These are phyloP conservation scores for Napeogenes sylphis DNA, from an alignment of 2,888 invertebrate species.

Conservation along the genomic window DNA sequence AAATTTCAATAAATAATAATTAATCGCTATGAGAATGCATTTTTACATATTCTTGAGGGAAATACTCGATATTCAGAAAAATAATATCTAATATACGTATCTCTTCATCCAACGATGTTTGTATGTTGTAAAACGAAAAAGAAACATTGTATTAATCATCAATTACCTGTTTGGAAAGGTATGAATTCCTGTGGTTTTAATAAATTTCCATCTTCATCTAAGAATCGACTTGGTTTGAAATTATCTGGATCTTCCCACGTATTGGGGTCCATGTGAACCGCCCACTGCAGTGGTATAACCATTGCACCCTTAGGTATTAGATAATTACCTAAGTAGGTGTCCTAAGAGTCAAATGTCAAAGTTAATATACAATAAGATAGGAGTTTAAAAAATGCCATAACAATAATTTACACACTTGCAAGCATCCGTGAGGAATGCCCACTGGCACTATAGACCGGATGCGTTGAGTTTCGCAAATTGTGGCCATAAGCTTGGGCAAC, in stretches of 20 bases:
- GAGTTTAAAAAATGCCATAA: not conserved
- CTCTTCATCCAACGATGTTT: no score
- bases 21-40: no score
- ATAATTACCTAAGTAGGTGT: constrained; percentile 79
- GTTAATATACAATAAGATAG: constrained; percentile 8
- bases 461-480: constrained; percentile 87
- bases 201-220: constrained; percentile 80
- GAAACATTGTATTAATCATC: not conserved
- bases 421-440: constrained; percentile 90
- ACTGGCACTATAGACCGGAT: constrained; percentile 88
- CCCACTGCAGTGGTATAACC: constrained; percentile 90
- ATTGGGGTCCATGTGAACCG: constrained; percentile 84
- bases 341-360: constrained; percentile 51
- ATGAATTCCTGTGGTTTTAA: constrained; percentile 83
- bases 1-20: no score
- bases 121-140: no score
- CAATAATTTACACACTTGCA: constrained; percentile 46
- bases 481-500: constrained; percentile 83
- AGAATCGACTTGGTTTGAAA: constrained; percentile 84
- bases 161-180: constrained; percentile 88
- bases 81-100: no score
- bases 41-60: no score
- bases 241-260: constrained; percentile 82
- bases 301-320: constrained; percentile 82
- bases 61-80: no score